Conservation (phyloP, 2,888 invertebrate genomes). For the Meloe dianella region DNA sequence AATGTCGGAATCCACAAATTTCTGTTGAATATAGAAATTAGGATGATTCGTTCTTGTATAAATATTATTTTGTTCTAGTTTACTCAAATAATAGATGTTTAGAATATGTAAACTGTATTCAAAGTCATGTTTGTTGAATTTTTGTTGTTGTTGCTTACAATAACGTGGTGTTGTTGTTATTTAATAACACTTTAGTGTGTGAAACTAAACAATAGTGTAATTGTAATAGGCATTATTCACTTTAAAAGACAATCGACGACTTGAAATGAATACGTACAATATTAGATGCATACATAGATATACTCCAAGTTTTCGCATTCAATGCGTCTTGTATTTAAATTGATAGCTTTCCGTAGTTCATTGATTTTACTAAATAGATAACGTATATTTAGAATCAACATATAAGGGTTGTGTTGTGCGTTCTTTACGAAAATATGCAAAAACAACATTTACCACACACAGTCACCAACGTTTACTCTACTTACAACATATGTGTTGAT, state of each 20-base stretch:
- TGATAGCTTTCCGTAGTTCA: conserved; percentile 46
- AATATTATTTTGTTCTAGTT: background rate
- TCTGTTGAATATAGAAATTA: background rate
- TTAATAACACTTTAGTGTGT: conserved; percentile 32
- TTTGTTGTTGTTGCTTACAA: background rate
- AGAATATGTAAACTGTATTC: background rate
- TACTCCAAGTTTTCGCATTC: conserved; percentile 38
- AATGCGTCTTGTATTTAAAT: conserved; percentile 45
- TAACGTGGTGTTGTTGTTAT: conserved; percentile 13
- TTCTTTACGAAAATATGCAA: conserved; percentile 31
- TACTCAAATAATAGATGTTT: background rate
- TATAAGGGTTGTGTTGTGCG: conserved; percentile 39
- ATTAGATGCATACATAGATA: background rate
- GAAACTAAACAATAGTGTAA: conserved; percentile 39
- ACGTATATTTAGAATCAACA: conserved; percentile 38
- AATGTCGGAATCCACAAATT: too few relatives aligned
- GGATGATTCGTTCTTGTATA: background rate
- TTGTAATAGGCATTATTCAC: conserved; percentile 35
- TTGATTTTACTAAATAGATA: conserved; percentile 46
- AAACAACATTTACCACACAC: conserved; percentile 28
- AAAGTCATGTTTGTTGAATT: background rate
- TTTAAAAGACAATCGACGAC: conserved; percentile 40
- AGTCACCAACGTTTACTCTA: conserved; percentile 16
- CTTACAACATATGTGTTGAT: background rate
- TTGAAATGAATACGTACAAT: conserved; percentile 39